phyloP scores from a whole-genome alignment of 2,888 invertebrate genomes.

The Mantis religiosa region DNA sequence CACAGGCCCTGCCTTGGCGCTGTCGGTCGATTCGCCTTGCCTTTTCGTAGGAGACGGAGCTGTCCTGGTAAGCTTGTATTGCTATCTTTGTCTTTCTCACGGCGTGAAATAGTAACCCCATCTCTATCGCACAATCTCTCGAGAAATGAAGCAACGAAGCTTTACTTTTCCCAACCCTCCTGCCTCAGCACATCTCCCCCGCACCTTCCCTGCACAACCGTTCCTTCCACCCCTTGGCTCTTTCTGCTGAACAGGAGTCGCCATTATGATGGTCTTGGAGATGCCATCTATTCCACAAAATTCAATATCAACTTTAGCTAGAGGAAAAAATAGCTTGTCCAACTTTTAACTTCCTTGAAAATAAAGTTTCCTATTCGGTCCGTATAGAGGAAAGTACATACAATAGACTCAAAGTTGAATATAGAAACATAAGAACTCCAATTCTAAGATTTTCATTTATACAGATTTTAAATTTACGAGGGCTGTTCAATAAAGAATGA shows the following conservation, averaged over 20 bases:
- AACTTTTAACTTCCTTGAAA: too few species aligned
- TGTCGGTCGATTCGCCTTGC: not conserved
- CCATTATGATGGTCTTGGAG: constrained; percentile 11
- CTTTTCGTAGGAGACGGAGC: constrained; percentile 14
- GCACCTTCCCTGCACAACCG: not conserved
- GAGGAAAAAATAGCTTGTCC: not conserved
- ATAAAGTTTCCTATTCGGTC: too few species aligned
- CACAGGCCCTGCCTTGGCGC: constrained; percentile 11
- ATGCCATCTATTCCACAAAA: not conserved
- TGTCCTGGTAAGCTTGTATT: not conserved
- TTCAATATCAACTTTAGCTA: not conserved
- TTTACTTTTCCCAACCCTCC: constrained; percentile 8
- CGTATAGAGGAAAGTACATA: too few species aligned
- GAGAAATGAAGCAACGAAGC: constrained; percentile 6
- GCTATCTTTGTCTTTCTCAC: not conserved
- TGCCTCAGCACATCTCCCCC: not conserved
- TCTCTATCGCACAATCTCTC: not conserved
- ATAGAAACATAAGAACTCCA: too few species aligned
- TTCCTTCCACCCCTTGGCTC: not conserved
- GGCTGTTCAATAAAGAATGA: too few species aligned
- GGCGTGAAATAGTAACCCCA: not conserved
- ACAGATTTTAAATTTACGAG: too few species aligned
- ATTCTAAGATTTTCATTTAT: too few species aligned
- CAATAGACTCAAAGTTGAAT: too few species aligned
- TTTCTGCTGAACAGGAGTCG: constrained; percentile 6